Percentiles rank a stretch among this genome's conserved stretches.
Conservation (phyloP, 2,113 vertebrate species). For the Pandion haliaetus region DNA sequence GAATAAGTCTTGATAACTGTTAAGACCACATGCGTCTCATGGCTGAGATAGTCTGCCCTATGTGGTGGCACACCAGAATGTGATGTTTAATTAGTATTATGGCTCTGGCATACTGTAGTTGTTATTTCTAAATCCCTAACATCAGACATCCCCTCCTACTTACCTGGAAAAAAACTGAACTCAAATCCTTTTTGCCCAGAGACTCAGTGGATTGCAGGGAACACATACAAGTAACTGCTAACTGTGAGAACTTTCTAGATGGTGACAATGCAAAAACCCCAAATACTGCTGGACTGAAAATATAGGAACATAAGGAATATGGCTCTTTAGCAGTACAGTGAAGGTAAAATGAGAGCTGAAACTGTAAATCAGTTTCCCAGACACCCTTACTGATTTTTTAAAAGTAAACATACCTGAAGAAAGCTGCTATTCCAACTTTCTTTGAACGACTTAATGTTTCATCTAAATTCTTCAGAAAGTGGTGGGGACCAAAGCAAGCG, state of each 20-base stretch:
- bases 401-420: neutral
- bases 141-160: neutral
- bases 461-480: neutral
- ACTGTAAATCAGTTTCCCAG: neutral
- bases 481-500: neutral
- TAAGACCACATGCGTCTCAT: neutral
- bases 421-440: neutral
- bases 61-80: neutral
- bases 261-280: neutral
- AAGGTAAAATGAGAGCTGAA: neutral
- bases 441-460: neutral
- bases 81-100: neutral
- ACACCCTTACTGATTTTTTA: neutral
- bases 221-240: neutral
- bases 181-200: neutral
- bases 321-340: neutral
- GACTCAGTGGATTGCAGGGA: neutral
- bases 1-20: neutral
- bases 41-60: neutral
- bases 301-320: neutral
- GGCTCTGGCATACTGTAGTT: neutral
- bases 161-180: neutral
- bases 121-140: neutral
- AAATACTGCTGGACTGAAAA: neutral
- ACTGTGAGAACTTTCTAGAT: neutral